Evolutionary conservation across 1,140 invertebrate species (phyloP), one percentile per base, ranked within the genome.

Genomic region (Ips typographus): DNA sequence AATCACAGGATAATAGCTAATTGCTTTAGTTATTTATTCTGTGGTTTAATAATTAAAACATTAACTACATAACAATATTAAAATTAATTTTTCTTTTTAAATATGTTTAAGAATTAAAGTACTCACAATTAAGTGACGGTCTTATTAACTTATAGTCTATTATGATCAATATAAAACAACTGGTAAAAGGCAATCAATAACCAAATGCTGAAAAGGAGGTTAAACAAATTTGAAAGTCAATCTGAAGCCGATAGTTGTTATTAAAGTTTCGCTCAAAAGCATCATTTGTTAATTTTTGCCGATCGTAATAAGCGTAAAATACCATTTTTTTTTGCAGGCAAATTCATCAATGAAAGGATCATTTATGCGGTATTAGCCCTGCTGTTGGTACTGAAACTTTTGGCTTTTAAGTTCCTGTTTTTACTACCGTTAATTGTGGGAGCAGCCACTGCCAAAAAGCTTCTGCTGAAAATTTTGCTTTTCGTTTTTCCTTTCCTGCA

Each of bases 401-500:
- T 93, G 61, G 91, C 90, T 67, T 77, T 91, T 72, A 91, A 91
- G 78, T 83, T 92, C 49, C 85, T 92, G 75, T 91, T 91, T 79
- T 82, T 93, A 2, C 80, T 92, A 68, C 91, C 91, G 1, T 81
- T 91, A 49, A 77, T 92, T 2, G 84, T 92, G 65, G 92, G 92
- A 1, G 86, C 91, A 2, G 89, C 89, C 1, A 87, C 91, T 0
- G 91, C 91, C 1, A 94, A 94, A 80, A 94, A 93, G 77, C 81
- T 94, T 63, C 84, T 93, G 71, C 81, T 94, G 2, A 93, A 94
- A 75, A 81, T 93, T 41, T 77, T 94, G 36, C 83, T 94, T 1
- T 93, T 93, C 83, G 76, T 94, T 3, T 91, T 93, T 76, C 92
- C 92, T 1, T 90, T 90, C 0, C 81, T 94, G 49, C 87, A 90